phyloP scores from a whole-genome alignment of 2,888 invertebrate genomes.

The Ametastegia equiseti region DNA sequence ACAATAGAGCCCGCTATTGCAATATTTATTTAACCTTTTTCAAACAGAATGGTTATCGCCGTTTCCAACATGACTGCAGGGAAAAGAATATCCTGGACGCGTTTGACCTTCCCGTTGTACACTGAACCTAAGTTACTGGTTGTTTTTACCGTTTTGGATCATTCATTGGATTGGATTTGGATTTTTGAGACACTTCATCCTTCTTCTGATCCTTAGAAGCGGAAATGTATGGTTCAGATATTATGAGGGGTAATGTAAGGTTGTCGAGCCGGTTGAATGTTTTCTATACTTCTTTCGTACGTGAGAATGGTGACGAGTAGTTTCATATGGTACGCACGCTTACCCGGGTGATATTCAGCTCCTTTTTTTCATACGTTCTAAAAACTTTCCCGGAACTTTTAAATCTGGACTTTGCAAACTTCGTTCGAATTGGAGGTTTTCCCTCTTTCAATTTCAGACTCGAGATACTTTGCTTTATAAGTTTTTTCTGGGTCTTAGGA shows the following conservation, averaged over 20 bases:
- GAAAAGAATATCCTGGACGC: background rate
- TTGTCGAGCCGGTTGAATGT: background rate
- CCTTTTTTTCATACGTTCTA: constrained; percentile 8
- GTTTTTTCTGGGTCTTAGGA: constrained; percentile 11
- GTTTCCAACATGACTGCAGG: constrained; percentile 12
- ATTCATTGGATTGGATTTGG: background rate
- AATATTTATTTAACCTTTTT: constrained; percentile 34
- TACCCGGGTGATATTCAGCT: constrained; percentile 29
- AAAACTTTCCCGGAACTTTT: constrained; percentile 21
- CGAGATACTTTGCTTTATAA: constrained; percentile 34
- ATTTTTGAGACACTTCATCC: background rate
- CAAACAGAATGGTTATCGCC: constrained; percentile 28
- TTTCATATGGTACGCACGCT: background rate
- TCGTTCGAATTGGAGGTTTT: constrained; percentile 27
- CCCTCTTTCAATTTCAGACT: constrained; percentile 38
- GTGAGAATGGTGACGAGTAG: constrained; percentile 22
- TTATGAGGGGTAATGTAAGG: background rate
- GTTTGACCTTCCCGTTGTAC: background rate
- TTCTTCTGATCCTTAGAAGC: background rate
- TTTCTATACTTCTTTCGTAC: background rate
- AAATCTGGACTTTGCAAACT: constrained; percentile 43
- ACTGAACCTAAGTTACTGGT: background rate
- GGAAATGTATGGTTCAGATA: background rate
- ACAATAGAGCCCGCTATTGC: constrained; percentile 23
- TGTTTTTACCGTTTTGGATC: background rate